phyloP scores from a whole-genome alignment of 92 coral and sea anemone species.

The Palythoa heliodiscus region DNA sequence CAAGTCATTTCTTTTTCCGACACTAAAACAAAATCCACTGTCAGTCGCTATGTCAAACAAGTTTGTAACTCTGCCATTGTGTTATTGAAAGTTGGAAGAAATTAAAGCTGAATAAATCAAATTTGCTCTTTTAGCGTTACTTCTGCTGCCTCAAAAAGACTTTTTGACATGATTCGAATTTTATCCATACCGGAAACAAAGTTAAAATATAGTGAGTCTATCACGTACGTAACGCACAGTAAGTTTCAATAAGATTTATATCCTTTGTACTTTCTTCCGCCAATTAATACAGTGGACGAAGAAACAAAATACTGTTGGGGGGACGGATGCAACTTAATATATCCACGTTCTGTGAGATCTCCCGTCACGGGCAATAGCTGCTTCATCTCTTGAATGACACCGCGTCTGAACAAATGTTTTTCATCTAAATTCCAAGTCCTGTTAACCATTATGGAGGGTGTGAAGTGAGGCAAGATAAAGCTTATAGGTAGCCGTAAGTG shows the following conservation, averaged over 20 bases:
- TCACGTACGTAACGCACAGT: not conserved
- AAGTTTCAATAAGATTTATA: conserved; percentile 1
- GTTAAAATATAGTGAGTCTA: no score
- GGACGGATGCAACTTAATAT: conserved; percentile 27
- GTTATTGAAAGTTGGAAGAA: no score
- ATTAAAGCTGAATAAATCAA: no score
- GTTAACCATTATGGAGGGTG: conserved; percentile 15
- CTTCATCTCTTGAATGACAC: conserved; percentile 20
- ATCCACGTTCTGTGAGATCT: conserved; percentile 29
- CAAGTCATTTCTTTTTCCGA: no score
- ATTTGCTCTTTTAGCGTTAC: no score
- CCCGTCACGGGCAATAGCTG: conserved; percentile 29
- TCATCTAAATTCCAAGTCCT: not conserved
- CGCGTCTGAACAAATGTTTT: not conserved
- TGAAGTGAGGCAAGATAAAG: conserved; percentile 28
- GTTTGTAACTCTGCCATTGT: no score
- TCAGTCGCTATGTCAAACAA: no score
- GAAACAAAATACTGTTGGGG: conserved; percentile 23
- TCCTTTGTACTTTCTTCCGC: conserved; percentile 7
- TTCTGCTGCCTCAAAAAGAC: no score
- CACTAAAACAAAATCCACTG: no score
- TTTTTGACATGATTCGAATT: no score
- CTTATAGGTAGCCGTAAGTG: conserved; percentile 30
- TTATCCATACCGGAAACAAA: no score
- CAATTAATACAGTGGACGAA: conserved; percentile 13